Conservation (phyloP, 2,888 invertebrate genomes). For the Oxystoma pomonae region DNA sequence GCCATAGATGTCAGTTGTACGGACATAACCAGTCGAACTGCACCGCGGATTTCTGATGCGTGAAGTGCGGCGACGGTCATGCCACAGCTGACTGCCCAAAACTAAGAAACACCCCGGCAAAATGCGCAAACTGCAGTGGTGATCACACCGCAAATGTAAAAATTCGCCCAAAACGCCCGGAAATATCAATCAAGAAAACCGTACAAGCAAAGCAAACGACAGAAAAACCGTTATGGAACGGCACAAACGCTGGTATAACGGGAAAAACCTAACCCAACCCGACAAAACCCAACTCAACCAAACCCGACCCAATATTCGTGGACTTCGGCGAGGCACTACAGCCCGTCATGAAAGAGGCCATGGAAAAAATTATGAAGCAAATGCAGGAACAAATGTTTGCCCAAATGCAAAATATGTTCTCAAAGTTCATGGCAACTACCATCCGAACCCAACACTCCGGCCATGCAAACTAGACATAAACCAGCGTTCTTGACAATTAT, state of each 20-base stretch:
- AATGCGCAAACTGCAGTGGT: conserved; percentile 1
- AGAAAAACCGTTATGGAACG: background rate
- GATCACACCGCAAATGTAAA: background rate
- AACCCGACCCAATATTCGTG: background rate
- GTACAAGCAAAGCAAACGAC: background rate
- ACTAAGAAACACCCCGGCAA: background rate
- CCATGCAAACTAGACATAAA: no score
- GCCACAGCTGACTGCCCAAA: background rate
- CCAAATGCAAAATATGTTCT: background rate
- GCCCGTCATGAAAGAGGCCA: background rate
- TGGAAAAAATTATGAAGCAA: background rate
- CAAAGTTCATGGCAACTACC: background rate
- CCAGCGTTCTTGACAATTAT: no score
- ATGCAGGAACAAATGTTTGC: no score
- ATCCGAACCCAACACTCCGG: background rate
- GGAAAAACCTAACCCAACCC: background rate
- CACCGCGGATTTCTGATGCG: background rate
- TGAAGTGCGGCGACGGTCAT: background rate
- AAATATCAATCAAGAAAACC: background rate
- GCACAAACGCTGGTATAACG: background rate
- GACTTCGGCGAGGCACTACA: background rate
- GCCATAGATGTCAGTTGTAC: conserved; percentile 1
- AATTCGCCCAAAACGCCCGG: background rate
- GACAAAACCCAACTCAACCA: background rate
- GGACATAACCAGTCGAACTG: background rate